These are phyloP conservation scores for Poeciliopsis prolifica DNA, from an alignment of 2,113 vertebrate genomes.

Conservation along the genomic window DNA sequence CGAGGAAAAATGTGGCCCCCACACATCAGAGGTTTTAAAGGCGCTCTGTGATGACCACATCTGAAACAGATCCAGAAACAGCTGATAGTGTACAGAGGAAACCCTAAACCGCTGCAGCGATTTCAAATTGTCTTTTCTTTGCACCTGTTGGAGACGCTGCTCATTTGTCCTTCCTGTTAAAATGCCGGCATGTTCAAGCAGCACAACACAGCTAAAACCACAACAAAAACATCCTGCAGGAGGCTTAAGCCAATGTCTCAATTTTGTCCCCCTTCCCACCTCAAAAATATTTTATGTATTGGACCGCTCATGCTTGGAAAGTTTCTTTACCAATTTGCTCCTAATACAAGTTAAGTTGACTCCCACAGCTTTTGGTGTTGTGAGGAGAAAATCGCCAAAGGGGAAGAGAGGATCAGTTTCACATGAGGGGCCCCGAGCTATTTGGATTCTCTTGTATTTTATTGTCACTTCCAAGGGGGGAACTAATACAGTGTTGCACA, in stretches of 20 bases:
- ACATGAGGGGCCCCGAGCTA: constrained; percentile 78
- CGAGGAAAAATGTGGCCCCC: not conserved
- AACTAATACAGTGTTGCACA: constrained; percentile 80
- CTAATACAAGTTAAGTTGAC: constrained; percentile 76
- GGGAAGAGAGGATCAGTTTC: constrained; percentile 78
- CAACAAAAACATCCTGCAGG: constrained; percentile 36
- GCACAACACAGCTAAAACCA: not conserved
- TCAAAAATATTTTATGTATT: constrained; percentile 67
- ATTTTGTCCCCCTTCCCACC: constrained; percentile 29
- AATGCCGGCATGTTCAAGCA: not conserved
- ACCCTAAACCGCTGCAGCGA: not conserved
- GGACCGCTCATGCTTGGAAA: constrained; percentile 62
- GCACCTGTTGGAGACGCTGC: constrained; percentile 3
- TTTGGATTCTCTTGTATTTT: constrained; percentile 79
- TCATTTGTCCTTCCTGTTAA: not conserved
- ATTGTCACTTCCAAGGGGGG: constrained; percentile 77
- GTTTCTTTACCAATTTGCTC: constrained; percentile 77
- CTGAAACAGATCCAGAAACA: not conserved
- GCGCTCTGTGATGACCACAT: not conserved
- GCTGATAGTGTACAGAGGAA: not conserved
- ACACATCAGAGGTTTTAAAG: constrained; percentile 4
- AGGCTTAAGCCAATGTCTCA: constrained; percentile 49
- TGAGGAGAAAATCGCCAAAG: constrained; percentile 57
- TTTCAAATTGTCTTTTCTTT: constrained; percentile 1
- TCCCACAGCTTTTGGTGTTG: constrained; percentile 70